Conservation (phyloP, 2,888 invertebrate genomes). For the Dorcus hopei region DNA sequence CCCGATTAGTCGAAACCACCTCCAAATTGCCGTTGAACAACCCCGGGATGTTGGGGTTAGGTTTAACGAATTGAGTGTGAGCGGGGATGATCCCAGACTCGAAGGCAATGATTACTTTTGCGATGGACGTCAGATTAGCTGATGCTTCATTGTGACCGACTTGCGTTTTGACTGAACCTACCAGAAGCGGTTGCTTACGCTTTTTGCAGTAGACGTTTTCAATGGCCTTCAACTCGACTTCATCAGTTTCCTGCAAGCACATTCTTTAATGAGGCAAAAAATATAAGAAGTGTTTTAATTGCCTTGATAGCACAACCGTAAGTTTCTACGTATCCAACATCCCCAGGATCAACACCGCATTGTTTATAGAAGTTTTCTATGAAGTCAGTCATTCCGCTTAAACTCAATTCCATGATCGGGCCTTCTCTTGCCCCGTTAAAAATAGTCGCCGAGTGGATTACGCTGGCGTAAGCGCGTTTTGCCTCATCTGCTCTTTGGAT, state of each 20-base stretch:
- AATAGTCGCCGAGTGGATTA: conserved; percentile 56
- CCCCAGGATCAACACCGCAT: conserved; percentile 44
- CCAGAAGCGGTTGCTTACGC: conserved; percentile 71
- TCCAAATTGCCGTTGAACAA: conserved; percentile 72
- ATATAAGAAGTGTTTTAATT: conserved; percentile 48
- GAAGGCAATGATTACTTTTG: conserved; percentile 89
- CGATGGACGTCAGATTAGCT: conserved; percentile 81
- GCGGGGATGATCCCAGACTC: conserved; percentile 83
- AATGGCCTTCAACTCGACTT: conserved; percentile 87
- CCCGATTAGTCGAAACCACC: conserved; percentile 76
- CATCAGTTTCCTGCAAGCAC: conserved; percentile 38
- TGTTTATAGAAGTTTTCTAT: conserved; percentile 57
- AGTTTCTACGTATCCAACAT: conserved; percentile 45
- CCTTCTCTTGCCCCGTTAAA: conserved; percentile 56
- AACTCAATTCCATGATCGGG: conserved; percentile 38
- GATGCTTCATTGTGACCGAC: conserved; percentile 97
- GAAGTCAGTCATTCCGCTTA: conserved; percentile 48
- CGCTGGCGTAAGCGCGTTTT: conserved; percentile 53
- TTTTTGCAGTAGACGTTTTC: conserved; percentile 84
- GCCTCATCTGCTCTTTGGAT: conserved; percentile 65
- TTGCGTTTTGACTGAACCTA: conserved; percentile 96
- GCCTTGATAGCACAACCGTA: conserved; percentile 46
- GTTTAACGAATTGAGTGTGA: conserved; percentile 83
- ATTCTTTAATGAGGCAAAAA: neutral
- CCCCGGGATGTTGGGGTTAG: conserved; percentile 87